These are phyloP conservation scores for roundworm (Caenorhabditis elegans) DNA, from an alignment of 1,140 invertebrate species.

Conservation along the genomic window WBcel235 BX284603.4:9876001-9876500, in stretches of 20 bases:
- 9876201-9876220: constrained; percentile 41
- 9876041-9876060: constrained; percentile 76
- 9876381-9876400: no score
- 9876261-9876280: constrained; percentile 36
- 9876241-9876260: constrained; percentile 46
- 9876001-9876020: no score
- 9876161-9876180: background rate
- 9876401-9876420: background rate
- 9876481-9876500: background rate
- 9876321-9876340: constrained; percentile 10
- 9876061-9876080: constrained; percentile 80
- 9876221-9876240: constrained; percentile 47
- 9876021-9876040: no score
- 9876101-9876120: constrained; percentile 73
- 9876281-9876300: constrained; percentile 47
- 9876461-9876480: constrained; percentile 8
- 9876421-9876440: background rate
- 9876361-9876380: no score
- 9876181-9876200: constrained; percentile 42
- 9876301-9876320: constrained; percentile 47
- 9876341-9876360: no score
- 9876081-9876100: constrained; percentile 81
- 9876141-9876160: constrained; percentile 33
- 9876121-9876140: constrained; percentile 39
- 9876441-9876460: background rate